Evolutionary conservation across 2,888 invertebrate species (phyloP), one percentile per base, ranked within the genome.

Genomic region (Caenorhabditis macrosperma): DNA sequence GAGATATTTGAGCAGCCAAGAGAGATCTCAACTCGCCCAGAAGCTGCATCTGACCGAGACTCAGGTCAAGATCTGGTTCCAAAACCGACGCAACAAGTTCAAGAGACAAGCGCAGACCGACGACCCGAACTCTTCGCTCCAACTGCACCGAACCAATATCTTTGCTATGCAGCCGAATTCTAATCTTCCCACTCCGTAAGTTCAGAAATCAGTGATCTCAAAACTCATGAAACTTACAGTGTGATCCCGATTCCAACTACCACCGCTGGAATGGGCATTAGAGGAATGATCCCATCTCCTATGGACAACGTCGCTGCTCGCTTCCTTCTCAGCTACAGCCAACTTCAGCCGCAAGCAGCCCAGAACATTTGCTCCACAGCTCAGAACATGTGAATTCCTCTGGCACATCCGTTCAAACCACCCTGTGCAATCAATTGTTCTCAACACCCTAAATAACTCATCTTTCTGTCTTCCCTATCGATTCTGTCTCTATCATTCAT

Each of bases 31-130:
- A 10, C 81, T 90, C 20, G 90, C 90, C n/a, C 75, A 76, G 9
- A 84, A 72, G 9, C 74, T 90, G 26, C 78, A 78, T 20, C 78
- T 90, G 2, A 88, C 90, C 0, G 90, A 90, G 52, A 90, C 90
- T 0, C 77, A 88, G 84, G 88, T 89, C n/a, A 89, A 89, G 66
- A 89, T 89, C 35, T 89, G 89, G 89, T 89, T 88, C 63, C 89
- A 89, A 85, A 89, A 89, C 60, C 77, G 89, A 12, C 84, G 89
- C 17, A 88, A 89, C 82, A 89, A 89, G 67, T 87, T 83, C 72
- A 89, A 89, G 57, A 71, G 86, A 12, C 85, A 85, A 52, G 81
- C 83, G 1, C 78, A 78, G n/a, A 66, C 77, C 0, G 86, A 84
- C n/a, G 86, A 85, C 57, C 71, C 78, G 7, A 77, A 26, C 35